Percentiles rank a stretch among this genome's conserved stretches.
These are phyloP conservation scores for Callaeas wilsoni DNA, from an alignment of 2,113 vertebrate species.

Conservation along the genomic window DNA sequence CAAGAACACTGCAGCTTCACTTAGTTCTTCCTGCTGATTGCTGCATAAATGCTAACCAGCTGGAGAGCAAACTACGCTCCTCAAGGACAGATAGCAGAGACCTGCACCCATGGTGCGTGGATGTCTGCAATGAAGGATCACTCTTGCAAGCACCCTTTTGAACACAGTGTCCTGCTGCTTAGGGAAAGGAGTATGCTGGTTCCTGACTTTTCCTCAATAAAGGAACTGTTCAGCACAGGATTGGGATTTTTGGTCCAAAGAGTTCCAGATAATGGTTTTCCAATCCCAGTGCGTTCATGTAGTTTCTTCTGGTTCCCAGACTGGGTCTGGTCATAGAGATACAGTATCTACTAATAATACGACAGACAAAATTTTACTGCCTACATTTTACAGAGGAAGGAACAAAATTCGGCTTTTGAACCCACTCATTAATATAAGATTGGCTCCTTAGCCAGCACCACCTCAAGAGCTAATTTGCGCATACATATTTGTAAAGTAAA, in stretches of 20 bases:
- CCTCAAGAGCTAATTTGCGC: not conserved
- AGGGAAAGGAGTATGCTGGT: not conserved
- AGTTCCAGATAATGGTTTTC: not conserved
- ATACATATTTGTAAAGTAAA: not conserved
- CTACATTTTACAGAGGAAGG: not conserved
- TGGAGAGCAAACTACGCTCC: not conserved
- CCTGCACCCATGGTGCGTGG: not conserved
- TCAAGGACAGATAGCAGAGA: not conserved
- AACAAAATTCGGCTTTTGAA: not conserved
- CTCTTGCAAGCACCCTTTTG: not conserved
- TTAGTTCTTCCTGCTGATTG: slow-evolving; percentile 9
- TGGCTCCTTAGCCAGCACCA: not conserved
- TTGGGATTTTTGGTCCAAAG: not conserved
- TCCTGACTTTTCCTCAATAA: not conserved
- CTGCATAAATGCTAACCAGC: not conserved
- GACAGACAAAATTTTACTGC: not conserved
- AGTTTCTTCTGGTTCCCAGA: not conserved
- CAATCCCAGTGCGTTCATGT: not conserved
- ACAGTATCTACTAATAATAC: not conserved
- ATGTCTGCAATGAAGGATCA: not conserved
- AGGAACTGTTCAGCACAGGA: not conserved
- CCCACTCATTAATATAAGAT: not conserved
- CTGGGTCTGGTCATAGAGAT: not conserved
- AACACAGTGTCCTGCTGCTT: not conserved
- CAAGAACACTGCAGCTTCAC: not conserved